A percentile compares a stretch with the other conserved stretches of the same genome.
Conservation (phyloP, 2,888 invertebrate genomes). For the Melikaiella ostensackeni region DNA sequence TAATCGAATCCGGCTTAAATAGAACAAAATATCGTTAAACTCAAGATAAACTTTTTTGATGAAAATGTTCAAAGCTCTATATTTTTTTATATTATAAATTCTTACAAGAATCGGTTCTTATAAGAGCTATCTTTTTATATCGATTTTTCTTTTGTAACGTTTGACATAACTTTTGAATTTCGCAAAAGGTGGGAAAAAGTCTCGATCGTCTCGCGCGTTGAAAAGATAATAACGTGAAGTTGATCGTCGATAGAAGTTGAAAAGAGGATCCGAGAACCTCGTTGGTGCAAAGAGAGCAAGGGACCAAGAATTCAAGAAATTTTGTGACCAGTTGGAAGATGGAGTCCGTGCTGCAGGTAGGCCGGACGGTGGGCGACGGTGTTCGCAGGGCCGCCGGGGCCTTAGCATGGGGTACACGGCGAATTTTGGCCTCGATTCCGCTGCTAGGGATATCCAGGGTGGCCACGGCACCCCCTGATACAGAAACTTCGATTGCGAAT, state of each 20-base stretch:
- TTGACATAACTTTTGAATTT: not conserved
- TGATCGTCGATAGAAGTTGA: not conserved
- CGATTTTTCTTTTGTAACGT: not conserved
- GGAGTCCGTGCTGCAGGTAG: slow-evolving; percentile 73
- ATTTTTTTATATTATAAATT: too few relatives aligned
- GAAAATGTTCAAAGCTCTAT: not conserved
- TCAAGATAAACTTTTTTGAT: not conserved
- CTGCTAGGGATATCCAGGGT: slow-evolving; percentile 69
- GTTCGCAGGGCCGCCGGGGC: slow-evolving; percentile 70
- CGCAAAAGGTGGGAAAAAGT: not conserved
- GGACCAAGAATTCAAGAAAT: slow-evolving; percentile 33
- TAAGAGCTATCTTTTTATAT: not conserved
- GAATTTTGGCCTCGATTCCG: slow-evolving; percentile 71
- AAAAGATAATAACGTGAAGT: not conserved
- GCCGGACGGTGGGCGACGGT: slow-evolving; percentile 70
- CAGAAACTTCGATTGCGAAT: slow-evolving; percentile 52
- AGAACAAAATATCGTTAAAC: not conserved
- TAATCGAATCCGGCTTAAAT: not conserved
- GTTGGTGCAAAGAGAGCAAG: slow-evolving; percentile 26
- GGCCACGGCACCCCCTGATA: slow-evolving; percentile 55
- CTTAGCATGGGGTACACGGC: slow-evolving; percentile 69
- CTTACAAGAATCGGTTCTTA: too few relatives aligned
- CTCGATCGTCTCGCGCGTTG: not conserved
- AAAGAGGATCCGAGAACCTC: not conserved
- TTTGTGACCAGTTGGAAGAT: slow-evolving; percentile 55